phyloP scores from a whole-genome alignment of 2,888 invertebrate genomes.

The Asteroscopus sphinx region DNA sequence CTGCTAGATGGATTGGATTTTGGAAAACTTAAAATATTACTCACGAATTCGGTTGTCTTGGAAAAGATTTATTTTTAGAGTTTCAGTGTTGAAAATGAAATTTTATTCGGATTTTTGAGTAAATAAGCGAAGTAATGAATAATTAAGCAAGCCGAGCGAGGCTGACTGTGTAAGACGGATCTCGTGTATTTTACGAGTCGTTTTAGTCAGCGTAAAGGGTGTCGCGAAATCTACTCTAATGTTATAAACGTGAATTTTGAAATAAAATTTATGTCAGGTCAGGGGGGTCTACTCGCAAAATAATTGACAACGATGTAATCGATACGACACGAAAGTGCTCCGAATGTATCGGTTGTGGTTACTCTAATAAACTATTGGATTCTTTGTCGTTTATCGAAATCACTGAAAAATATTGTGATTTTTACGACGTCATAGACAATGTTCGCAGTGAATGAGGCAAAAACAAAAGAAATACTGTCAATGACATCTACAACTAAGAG shows the following conservation, averaged over 20 bases:
- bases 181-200: slow-evolving; percentile 15
- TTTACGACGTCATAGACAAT: no score
- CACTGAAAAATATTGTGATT: no score
- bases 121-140: slow-evolving; percentile 29
- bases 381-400: no score
- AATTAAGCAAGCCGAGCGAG: slow-evolving; percentile 18
- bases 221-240: not conserved
- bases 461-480: no score
- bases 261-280: slow-evolving; percentile 17
- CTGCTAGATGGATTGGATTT: slow-evolving; percentile 27
- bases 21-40: slow-evolving; percentile 14
- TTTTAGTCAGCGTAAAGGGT: slow-evolving; percentile 11
- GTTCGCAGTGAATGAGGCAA: no score
- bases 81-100: slow-evolving; percentile 7
- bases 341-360: no score
- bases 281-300: no score
- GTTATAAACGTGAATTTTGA: slow-evolving; percentile 17
- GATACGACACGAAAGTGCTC: no score
- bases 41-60: slow-evolving; percentile 1
- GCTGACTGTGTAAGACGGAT: not conserved
- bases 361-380: no score
- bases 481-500: no score
- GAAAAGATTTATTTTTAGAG: slow-evolving; percentile 9
- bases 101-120: slow-evolving; percentile 9
- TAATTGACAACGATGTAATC: no score